These are phyloP conservation scores for Drosophila antonietae DNA, from an alignment of 2,888 invertebrate genomes.

Conservation along the genomic window DNA sequence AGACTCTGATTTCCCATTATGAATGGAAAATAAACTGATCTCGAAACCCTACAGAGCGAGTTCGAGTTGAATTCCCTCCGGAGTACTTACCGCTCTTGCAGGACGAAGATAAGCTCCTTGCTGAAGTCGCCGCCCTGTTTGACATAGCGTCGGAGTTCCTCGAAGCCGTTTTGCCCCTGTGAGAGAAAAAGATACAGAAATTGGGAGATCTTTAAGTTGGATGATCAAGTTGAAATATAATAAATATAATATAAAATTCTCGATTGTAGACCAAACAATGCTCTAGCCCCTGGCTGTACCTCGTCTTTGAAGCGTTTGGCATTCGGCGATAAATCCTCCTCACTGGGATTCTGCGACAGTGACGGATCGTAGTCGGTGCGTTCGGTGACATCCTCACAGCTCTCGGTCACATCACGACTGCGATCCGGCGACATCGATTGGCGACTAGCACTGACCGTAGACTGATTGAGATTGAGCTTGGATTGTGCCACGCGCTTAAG, in stretches of 20 bases:
- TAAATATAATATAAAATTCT: background rate
- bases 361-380: conserved; percentile 68
- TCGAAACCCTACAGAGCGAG: too few species aligned
- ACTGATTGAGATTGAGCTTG: conserved; percentile 70
- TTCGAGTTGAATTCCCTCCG: background rate
- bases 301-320: conserved; percentile 77
- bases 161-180: conserved; percentile 97
- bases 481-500: conserved; percentile 82
- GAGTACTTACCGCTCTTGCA: conserved; percentile 93
- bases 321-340: conserved; percentile 76
- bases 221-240: background rate
- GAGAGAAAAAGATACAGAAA: conserved; percentile 75
- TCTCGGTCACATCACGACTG: conserved; percentile 48
- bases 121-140: conserved; percentile 98
- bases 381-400: conserved; percentile 73
- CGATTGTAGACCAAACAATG: conserved; percentile 43
- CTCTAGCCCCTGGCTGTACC: conserved; percentile 61
- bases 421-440: conserved; percentile 64
- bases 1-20: too few species aligned
- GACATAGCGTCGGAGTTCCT: conserved; percentile 95
- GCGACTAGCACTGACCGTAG: conserved; percentile 34
- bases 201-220: background rate
- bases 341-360: conserved; percentile 65
- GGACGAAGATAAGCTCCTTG: conserved; percentile 94
- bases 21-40: too few species aligned